Evolutionary conservation across 1,140 invertebrate species (phyloP).

Genomic region (Notospermus geniculatus): DNA sequence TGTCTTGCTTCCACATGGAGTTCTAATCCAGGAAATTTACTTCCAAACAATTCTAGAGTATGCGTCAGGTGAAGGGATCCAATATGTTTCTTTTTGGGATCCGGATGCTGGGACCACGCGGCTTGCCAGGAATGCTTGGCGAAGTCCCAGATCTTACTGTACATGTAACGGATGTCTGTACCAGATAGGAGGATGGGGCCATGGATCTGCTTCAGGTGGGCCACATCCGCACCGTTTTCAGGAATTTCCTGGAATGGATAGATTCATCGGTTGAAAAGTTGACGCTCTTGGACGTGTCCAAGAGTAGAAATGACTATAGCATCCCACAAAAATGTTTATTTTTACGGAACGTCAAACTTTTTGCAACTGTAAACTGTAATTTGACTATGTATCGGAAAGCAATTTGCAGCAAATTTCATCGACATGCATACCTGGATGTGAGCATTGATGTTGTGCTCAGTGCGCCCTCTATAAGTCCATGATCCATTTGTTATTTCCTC

Average conservation of each 20-base stretch:
- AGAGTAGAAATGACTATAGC: no score
- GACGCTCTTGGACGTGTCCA: no score
- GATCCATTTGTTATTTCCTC: constrained; percentile 60
- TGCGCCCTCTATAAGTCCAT: constrained; percentile 69
- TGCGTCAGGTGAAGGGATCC: constrained; percentile 64
- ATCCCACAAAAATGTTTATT: no score
- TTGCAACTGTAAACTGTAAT: not conserved
- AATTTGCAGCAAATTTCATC: not conserved
- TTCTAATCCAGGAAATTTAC: constrained; percentile 56
- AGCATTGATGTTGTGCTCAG: constrained; percentile 69
- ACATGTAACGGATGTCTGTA: constrained; percentile 55
- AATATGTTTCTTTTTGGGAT: constrained; percentile 59
- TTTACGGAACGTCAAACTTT: not conserved
- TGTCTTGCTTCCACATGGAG: constrained; percentile 63
- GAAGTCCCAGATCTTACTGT: constrained; percentile 47
- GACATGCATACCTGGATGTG: constrained; percentile 52
- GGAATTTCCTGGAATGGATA: constrained; percentile 81
- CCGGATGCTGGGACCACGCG: constrained; percentile 46
- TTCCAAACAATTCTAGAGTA: constrained; percentile 60
- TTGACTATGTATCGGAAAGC: not conserved
- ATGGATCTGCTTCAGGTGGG: constrained; percentile 75
- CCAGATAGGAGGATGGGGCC: constrained; percentile 63
- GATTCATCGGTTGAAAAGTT: not conserved
- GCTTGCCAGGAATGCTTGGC: constrained; percentile 54
- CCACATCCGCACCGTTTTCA: constrained; percentile 85